Conservation (phyloP, 64 coral and sea anemone genomes). For the Actinia tenebrosa region DNA sequence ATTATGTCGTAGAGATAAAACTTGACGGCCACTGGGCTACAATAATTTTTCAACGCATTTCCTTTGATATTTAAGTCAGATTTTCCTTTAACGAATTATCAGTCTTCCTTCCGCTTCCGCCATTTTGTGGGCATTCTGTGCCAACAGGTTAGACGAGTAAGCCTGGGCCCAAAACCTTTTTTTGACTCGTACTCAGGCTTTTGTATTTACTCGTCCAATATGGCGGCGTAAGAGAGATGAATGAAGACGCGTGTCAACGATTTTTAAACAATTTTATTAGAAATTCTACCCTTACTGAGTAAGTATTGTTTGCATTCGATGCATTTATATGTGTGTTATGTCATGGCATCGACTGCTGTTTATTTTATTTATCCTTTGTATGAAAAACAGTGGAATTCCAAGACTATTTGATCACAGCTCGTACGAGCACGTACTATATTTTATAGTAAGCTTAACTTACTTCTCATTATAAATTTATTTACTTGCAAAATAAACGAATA, state of each 20-base stretch:
- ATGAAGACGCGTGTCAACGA: not conserved
- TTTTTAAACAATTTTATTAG: not conserved
- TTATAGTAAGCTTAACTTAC: too few species aligned
- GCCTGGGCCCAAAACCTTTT: not conserved
- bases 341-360: not conserved
- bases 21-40: not conserved
- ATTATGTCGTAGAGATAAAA: not conserved
- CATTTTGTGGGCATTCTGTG: constrained; percentile 18
- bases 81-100: not conserved
- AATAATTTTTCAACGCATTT: not conserved
- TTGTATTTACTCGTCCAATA: not conserved
- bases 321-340: not conserved
- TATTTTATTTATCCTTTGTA: not conserved
- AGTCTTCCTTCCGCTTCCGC: not conserved
- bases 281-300: not conserved
- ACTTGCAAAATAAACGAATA: too few species aligned
- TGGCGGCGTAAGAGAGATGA: not conserved
- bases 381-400: not conserved
- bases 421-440: too few species aligned
- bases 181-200: not conserved
- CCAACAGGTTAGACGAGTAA: not conserved
- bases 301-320: not conserved
- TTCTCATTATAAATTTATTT: too few species aligned
- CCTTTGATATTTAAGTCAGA: not conserved
- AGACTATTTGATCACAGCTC: too few species aligned